These are phyloP conservation scores for Monodelphis domestica DNA, from an alignment of 2,797 vertebrate species.

Conservation along the genomic window DNA sequence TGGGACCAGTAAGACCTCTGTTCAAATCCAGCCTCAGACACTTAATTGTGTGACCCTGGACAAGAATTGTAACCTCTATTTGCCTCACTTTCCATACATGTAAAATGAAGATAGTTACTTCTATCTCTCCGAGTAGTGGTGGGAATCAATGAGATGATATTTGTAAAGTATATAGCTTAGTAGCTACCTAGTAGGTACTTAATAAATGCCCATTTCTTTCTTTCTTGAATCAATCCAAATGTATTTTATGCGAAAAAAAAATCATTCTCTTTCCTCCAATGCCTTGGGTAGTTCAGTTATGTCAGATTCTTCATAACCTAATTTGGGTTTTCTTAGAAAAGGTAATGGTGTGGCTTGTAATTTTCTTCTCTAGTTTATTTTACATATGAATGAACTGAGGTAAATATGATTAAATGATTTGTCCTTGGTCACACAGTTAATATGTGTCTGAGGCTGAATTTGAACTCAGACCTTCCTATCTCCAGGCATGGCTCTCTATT, in stretches of 20 bases:
- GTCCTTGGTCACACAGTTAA: no score
- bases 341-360: no score
- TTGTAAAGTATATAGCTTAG: not conserved
- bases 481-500: no score
- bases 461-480: no score
- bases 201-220: not conserved
- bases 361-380: no score
- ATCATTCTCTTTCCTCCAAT: not conserved
- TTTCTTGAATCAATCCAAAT: not conserved
- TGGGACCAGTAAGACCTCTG: not conserved
- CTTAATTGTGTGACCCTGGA: not conserved
- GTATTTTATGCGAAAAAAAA: not conserved
- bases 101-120: not conserved
- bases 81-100: not conserved
- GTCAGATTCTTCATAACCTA: no score
- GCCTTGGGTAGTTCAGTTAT: no score
- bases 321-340: no score
- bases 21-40: not conserved
- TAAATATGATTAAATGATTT: no score
- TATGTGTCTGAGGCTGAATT: no score
- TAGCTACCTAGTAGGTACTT: not conserved
- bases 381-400: no score
- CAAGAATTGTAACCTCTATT: not conserved
- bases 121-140: not conserved
- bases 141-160: not conserved